These are phyloP conservation scores for Hydropsyche tenuis DNA, from an alignment of 1,140 invertebrate species.

Conservation along the genomic window DNA sequence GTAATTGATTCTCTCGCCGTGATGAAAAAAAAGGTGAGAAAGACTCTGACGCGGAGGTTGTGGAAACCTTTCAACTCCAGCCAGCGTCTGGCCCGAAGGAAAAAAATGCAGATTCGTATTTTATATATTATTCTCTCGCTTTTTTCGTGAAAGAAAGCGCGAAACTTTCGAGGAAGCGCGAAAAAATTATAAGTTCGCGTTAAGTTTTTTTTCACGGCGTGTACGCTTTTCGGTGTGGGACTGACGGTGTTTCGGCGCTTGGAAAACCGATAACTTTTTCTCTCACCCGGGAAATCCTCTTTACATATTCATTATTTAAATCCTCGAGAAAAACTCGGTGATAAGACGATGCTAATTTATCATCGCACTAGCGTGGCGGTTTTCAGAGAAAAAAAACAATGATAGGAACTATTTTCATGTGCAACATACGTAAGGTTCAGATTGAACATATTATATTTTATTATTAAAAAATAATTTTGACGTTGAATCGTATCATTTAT, in stretches of 20 bases:
- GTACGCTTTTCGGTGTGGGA: no score
- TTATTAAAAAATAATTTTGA: no score
- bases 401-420: no score
- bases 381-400: background rate
- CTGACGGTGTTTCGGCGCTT: no score
- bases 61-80: background rate
- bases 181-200: no score
- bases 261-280: constrained; percentile 4
- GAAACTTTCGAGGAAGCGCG: no score
- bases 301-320: constrained; percentile 36
- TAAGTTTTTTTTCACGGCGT: no score
- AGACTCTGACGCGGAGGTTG: background rate
- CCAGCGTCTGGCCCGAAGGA: background rate
- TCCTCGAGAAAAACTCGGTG: background rate
- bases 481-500: no score
- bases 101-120: constrained; percentile 3
- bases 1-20: background rate
- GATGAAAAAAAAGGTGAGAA: constrained; percentile 2
- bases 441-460: no score
- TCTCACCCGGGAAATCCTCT: constrained; percentile 21
- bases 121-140: background rate
- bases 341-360: constrained; percentile 30
- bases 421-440: no score
- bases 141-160: no score
- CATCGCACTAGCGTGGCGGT: background rate